Base-by-base conservation (phyloP, 2,797 vertebrate species). In the Eulemur albifrons region DNA sequence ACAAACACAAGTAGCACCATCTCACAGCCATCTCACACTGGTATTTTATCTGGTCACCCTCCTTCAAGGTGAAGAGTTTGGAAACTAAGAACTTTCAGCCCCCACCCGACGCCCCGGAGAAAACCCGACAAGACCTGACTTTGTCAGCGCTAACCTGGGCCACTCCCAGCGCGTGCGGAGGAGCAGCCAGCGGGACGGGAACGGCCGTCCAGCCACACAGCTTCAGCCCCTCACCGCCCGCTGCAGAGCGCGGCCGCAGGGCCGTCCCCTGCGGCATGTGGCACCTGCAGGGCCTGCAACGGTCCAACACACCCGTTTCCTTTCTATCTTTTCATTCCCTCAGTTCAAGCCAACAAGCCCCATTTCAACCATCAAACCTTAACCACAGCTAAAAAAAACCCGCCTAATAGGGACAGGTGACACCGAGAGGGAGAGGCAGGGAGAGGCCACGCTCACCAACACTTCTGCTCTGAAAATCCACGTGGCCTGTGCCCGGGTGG, bases 281-380 rank as follows among this genome's bases (percentile, higher is more conserved):
- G 40, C 1, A 12, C 20, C 32, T 38, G 15, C n/a, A 32, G 20
- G 18, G 3, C 30, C 25, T 35, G 13, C 27, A 69, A 54, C 82
- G 7, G 10, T 23, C 9, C 35, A 82, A 5, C 12, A 70, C 5
- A 4, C 1, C 2, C 5, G 0, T 38, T 4, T 43, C 14, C 0
- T 38, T 4, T 43, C 14, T 75, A 10, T 72, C 38, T 76, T 75
- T 67, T 15, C 18, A 48, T 59, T 57, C 23, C 38, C 3, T 90
- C 20, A 15, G 32, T 59, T 67, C 50, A 61, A 70, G 50, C 4
- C 77, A 61, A 76, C 9, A 23, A 88, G n/a, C 21, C 85, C 38
- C 57, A 27, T 59, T 80, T 59, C n/a, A 57, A 57, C 35, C 27
- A 35, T 27, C n/a, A 65, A 50, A 61, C 4, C 35, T 83, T 32